Conservation (phyloP, 2,113 vertebrate species). For the Scomber colias region DNA sequence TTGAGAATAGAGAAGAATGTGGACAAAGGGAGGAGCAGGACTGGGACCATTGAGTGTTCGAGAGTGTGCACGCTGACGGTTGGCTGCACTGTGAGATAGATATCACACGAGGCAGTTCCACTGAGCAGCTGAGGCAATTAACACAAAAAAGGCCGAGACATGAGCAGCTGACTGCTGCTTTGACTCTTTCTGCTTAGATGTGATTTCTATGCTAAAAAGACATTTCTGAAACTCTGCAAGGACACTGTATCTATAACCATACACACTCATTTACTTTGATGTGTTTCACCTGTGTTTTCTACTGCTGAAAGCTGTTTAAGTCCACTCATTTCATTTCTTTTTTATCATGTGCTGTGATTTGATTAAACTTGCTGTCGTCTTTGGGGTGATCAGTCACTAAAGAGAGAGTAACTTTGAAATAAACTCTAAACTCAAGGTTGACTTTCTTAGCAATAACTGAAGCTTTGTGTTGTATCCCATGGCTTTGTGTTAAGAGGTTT, state of each 20-base stretch:
- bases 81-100: constrained; percentile 10
- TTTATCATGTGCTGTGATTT: too few relatives aligned
- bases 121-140: constrained; percentile 38
- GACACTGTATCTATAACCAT: background rate
- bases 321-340: too few relatives aligned
- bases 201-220: background rate
- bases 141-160: constrained; percentile 20
- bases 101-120: constrained; percentile 26
- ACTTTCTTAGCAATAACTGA: too few relatives aligned
- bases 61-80: background rate
- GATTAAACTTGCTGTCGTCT: too few relatives aligned
- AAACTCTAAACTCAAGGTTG: too few relatives aligned
- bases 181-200: constrained; percentile 4
- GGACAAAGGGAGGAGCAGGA: background rate
- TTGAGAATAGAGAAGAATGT: constrained; percentile 1
- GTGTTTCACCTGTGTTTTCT: background rate
- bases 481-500: too few relatives aligned
- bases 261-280: background rate
- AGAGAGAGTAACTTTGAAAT: too few relatives aligned
- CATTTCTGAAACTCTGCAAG: background rate
- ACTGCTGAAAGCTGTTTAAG: too few relatives aligned
- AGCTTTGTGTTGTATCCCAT: too few relatives aligned
- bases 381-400: too few relatives aligned
- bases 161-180: constrained; percentile 15
- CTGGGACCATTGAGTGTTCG: background rate